Evolutionary conservation across 2,797 vertebrate species (phyloP).

Genomic region (Podarcis siculus): DNA sequence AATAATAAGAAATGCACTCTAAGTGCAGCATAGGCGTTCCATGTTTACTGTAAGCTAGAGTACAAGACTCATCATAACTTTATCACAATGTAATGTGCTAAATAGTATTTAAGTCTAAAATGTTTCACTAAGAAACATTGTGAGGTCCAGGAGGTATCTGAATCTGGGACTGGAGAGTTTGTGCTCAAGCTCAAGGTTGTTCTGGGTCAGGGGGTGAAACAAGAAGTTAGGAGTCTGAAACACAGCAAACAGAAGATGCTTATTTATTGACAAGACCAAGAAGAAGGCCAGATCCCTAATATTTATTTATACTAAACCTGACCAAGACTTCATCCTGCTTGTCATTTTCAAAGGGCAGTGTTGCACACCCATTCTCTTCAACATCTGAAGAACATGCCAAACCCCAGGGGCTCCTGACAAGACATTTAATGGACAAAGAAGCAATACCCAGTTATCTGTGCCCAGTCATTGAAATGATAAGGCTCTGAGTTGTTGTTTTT

Average conservation of each 20-base stretch:
- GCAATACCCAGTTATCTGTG: not conserved
- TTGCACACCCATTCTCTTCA: not conserved
- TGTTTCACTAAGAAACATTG: not conserved
- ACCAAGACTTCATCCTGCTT: not conserved
- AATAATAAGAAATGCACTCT: slow-evolving; percentile 55
- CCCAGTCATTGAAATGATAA: not conserved
- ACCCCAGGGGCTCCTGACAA: too few relatives aligned
- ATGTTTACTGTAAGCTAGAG: slow-evolving; percentile 30
- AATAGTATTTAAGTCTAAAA: slow-evolving; percentile 23
- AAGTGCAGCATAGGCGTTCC: slow-evolving; percentile 43
- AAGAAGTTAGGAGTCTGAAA: not conserved
- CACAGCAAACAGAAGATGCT: not conserved
- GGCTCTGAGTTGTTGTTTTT: not conserved
- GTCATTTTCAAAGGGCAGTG: not conserved
- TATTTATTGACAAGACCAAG: not conserved
- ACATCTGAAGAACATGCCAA: not conserved
- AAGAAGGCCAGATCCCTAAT: not conserved
- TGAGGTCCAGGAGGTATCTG: not conserved
- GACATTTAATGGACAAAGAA: not conserved
- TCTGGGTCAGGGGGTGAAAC: not conserved
- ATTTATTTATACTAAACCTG: not conserved
- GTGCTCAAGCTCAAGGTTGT: not conserved
- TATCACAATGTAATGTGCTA: slow-evolving; percentile 34
- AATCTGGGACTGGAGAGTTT: not conserved
- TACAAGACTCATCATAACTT: not conserved